Conservation (phyloP, 2,113 vertebrate species). For the Solea solea region DNA sequence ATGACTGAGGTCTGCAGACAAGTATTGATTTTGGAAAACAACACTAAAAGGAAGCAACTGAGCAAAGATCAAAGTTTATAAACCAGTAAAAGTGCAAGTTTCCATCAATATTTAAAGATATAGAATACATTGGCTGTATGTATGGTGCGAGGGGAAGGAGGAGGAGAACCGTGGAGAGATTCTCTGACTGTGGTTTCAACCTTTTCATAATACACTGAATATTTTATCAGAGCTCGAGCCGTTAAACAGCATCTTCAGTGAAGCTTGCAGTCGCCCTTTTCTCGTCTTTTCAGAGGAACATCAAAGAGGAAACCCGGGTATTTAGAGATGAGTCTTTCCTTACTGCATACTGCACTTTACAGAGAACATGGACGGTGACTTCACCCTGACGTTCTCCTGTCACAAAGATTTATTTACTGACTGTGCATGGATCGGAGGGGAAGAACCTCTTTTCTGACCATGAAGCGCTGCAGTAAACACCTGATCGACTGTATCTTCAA, state of each 20-base stretch:
- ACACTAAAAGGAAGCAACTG: not conserved
- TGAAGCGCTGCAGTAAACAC: not conserved
- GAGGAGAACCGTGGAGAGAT: conserved; percentile 17
- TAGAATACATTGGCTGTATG: conserved; percentile 4
- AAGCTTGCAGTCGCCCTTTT: conserved; percentile 4
- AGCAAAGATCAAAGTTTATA: conserved; percentile 30
- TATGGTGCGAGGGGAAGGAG: not conserved
- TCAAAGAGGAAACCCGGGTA: conserved; percentile 26
- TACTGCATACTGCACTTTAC: not conserved
- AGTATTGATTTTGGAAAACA: not conserved
- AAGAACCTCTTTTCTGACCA: not conserved
- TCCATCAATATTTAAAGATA: conserved; percentile 48
- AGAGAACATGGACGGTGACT: conserved; percentile 1
- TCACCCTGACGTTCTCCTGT: not conserved
- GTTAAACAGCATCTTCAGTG: conserved; percentile 25
- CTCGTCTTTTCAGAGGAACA: not conserved
- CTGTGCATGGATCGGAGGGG: conserved; percentile 15
- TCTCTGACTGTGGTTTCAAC: conserved; percentile 36
- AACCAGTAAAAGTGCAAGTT: conserved; percentile 13
- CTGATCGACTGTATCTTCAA: conserved; percentile 7
- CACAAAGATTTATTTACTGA: not conserved
- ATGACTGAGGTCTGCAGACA: not conserved
- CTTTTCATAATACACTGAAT: conserved; percentile 44
- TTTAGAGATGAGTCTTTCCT: conserved; percentile 13
- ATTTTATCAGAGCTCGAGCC: conserved; percentile 48